These are phyloP conservation scores for Leucozona laternaria DNA, from an alignment of 2,888 invertebrate genomes.

Conservation along the genomic window DNA sequence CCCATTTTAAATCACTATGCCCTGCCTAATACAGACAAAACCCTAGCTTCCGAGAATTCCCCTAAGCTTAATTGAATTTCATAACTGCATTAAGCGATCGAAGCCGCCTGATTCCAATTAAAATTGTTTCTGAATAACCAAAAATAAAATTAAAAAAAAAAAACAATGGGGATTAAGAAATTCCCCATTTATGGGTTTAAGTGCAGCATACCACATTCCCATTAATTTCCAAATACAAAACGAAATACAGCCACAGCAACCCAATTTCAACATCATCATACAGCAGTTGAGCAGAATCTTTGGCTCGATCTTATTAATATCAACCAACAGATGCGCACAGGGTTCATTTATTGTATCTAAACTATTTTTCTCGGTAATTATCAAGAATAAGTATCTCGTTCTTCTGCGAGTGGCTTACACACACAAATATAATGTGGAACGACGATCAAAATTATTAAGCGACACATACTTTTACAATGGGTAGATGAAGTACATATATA, in stretches of 20 bases:
- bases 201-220: constrained; percentile 62
- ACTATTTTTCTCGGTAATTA: constrained; percentile 74
- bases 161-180: constrained; percentile 62
- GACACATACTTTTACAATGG: constrained; percentile 30
- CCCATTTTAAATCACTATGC: not conserved
- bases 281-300: constrained; percentile 51
- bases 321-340: constrained; percentile 73
- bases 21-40: constrained; percentile 14
- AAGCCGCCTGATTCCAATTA: constrained; percentile 64
- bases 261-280: constrained; percentile 59
- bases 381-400: constrained; percentile 62
- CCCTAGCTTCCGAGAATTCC: constrained; percentile 29
- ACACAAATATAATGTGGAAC: constrained; percentile 52
- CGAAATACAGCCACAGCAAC: constrained; percentile 41
- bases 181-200: constrained; percentile 71
- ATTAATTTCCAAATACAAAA: constrained; percentile 69
- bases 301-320: constrained; percentile 71
- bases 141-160: constrained; percentile 46
- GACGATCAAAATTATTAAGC: constrained; percentile 46
- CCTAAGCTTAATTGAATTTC: constrained; percentile 51
- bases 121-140: constrained; percentile 69
- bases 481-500: not conserved
- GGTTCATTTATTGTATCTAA: constrained; percentile 70
- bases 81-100: constrained; percentile 42
- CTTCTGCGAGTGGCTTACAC: constrained; percentile 15